phyloP scores from a whole-genome alignment of 2,888 invertebrate species.

The Drosophila formosana region DNA sequence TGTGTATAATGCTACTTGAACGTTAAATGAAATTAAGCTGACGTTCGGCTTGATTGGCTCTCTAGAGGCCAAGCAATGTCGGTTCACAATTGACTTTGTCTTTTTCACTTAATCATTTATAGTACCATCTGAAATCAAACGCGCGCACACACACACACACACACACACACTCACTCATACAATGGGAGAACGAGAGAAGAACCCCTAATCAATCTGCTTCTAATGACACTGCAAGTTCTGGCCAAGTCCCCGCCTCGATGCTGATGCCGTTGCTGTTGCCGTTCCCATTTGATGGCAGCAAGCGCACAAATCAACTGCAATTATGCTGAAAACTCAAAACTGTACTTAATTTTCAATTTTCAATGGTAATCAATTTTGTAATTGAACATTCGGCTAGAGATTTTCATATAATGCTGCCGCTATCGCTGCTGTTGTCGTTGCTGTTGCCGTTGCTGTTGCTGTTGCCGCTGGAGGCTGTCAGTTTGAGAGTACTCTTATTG shows the following conservation, averaged over 20 bases:
- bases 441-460: slow-evolving; percentile 28
- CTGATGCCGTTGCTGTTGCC: not conserved
- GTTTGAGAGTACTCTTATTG: slow-evolving; percentile 27
- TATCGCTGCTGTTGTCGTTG: not conserved
- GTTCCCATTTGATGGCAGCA: slow-evolving; percentile 17
- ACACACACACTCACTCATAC: slow-evolving; percentile 11
- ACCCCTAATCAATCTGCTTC: slow-evolving; percentile 58
- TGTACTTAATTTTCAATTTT: slow-evolving; percentile 78
- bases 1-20: slow-evolving; percentile 71
- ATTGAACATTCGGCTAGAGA: slow-evolving; percentile 70
- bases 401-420: slow-evolving; percentile 38
- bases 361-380: slow-evolving; percentile 78
- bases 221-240: slow-evolving; percentile 76
- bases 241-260: slow-evolving; percentile 20
- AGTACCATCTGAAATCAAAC: slow-evolving; percentile 53
- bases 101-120: slow-evolving; percentile 72
- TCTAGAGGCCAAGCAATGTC: slow-evolving; percentile 69
- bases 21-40: slow-evolving; percentile 76
- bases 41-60: slow-evolving; percentile 77
- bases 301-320: slow-evolving; percentile 69
- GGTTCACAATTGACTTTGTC: slow-evolving; percentile 71
- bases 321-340: slow-evolving; percentile 78
- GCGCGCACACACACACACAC: slow-evolving; percentile 27
- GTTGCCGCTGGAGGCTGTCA: slow-evolving; percentile 18
- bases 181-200: slow-evolving; percentile 1